Evolutionary conservation across 2,113 vertebrate species (phyloP).

Genomic region (Geococcyx californianus): DNA sequence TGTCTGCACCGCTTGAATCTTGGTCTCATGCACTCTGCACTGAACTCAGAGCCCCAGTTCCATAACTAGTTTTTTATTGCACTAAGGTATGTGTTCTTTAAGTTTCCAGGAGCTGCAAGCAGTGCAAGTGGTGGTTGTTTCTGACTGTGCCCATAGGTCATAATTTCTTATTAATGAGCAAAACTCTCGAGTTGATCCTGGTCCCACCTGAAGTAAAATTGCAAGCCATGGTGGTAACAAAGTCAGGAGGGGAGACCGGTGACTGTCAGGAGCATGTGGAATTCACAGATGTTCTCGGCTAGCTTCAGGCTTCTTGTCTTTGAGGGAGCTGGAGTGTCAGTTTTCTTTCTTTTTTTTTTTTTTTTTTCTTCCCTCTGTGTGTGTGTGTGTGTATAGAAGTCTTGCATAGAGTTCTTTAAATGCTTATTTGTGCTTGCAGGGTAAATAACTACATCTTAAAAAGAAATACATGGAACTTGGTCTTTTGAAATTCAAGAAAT

Average conservation of each 20-base stretch:
- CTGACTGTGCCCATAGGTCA: not conserved
- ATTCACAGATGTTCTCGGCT: not conserved
- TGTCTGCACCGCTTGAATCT: not conserved
- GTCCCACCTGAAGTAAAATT: not conserved
- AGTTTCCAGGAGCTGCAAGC: not conserved
- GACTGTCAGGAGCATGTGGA: not conserved
- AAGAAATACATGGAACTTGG: not conserved
- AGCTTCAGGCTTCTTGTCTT: not conserved
- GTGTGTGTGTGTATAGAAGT: not conserved
- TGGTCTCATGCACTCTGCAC: rapidly evolving
- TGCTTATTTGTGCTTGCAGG: not conserved
- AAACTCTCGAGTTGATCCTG: not conserved
- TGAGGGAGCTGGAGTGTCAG: not conserved
- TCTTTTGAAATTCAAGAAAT: not conserved
- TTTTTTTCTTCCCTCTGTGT: too few relatives aligned
- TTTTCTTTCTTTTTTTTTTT: not conserved
- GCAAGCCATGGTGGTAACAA: not conserved
- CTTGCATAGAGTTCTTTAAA: not conserved
- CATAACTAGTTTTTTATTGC: not conserved
- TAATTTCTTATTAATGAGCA: not conserved
- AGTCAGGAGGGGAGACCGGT: not conserved
- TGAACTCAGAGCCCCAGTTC: not conserved
- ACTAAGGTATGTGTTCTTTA: not conserved
- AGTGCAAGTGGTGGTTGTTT: not conserved
- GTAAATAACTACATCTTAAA: not conserved